These are phyloP conservation scores for Danaus plexippus DNA, from an alignment of 1,140 invertebrate genomes.

Conservation along the genomic window DNA sequence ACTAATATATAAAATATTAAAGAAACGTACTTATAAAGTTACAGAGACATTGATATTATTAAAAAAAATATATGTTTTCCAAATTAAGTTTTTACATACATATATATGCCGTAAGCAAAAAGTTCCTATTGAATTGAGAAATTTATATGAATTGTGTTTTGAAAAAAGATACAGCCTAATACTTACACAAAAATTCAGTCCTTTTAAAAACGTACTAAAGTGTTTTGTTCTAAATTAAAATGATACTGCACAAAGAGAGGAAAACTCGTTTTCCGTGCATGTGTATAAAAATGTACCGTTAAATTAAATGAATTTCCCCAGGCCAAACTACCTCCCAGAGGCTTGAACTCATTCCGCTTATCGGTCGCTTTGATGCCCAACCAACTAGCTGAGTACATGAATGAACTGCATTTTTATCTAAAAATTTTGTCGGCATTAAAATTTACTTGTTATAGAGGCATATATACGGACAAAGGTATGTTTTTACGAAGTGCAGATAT, in stretches of 20 bases:
- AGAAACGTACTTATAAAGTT: too few species aligned
- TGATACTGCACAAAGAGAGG: constrained; percentile 14
- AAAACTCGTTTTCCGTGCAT: constrained; percentile 15
- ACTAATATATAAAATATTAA: too few species aligned
- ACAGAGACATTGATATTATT: too few species aligned
- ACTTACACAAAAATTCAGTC: too few species aligned
- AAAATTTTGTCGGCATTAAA: constrained; percentile 14
- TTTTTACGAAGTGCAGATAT: too few species aligned
- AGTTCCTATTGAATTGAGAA: too few species aligned
- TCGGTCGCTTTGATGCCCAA: constrained; percentile 28
- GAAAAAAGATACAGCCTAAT: too few species aligned
- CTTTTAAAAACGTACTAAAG: constrained; percentile 5
- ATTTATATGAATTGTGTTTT: too few species aligned
- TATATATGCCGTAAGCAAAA: too few species aligned
- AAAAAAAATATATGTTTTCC: too few species aligned
- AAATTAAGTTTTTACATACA: too few species aligned
- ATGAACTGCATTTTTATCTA: constrained; percentile 20
- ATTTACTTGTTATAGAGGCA: constrained; percentile 7
- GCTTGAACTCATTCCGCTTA: constrained; percentile 49
- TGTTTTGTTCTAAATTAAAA: constrained; percentile 18
- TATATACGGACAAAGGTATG: too few species aligned
- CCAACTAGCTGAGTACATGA: constrained; percentile 20
- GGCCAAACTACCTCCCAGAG: constrained; percentile 30
- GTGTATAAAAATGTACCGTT: constrained; percentile 29
- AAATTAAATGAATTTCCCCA: constrained; percentile 50